These are phyloP conservation scores for Microplitis demolitor DNA, from an alignment of 1,140 invertebrate genomes.

Conservation along the genomic window DNA sequence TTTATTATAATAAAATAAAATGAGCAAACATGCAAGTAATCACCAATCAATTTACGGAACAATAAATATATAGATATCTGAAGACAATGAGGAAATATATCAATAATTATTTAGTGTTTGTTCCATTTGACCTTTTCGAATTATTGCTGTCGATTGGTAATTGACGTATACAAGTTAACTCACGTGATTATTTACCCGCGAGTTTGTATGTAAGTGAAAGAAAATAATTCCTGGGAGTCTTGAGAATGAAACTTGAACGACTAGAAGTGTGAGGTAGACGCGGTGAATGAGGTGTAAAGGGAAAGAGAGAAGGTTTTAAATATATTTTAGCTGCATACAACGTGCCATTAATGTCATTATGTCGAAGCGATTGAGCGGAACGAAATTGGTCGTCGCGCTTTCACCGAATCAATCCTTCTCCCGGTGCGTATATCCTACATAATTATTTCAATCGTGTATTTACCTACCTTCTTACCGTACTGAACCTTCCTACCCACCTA, in stretches of 20 bases:
- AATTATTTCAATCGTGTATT: constrained; percentile 21
- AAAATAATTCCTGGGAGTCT: not conserved
- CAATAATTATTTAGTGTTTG: not conserved
- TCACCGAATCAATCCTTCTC: constrained; percentile 16
- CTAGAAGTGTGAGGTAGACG: not conserved
- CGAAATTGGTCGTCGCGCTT: constrained; percentile 12
- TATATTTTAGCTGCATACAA: not conserved
- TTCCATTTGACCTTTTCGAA: constrained; percentile 14
- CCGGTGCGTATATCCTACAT: not conserved
- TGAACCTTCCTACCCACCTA: no score
- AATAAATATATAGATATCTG: not conserved
- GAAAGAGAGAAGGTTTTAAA: not conserved
- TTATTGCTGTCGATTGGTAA: not conserved
- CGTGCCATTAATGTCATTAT: constrained; percentile 24
- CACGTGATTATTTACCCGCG: not conserved
- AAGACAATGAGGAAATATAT: constrained; percentile 9
- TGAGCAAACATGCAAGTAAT: no score
- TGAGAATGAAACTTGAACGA: not conserved
- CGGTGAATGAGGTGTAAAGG: not conserved
- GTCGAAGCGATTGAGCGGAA: constrained; percentile 14
- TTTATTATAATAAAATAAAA: not conserved
- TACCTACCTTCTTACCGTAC: not conserved
- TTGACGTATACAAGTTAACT: not conserved
- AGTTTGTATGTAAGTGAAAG: not conserved
- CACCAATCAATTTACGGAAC: not conserved